Conservation (phyloP, 2,888 invertebrate genomes). For the Plebejus melissa region DNA sequence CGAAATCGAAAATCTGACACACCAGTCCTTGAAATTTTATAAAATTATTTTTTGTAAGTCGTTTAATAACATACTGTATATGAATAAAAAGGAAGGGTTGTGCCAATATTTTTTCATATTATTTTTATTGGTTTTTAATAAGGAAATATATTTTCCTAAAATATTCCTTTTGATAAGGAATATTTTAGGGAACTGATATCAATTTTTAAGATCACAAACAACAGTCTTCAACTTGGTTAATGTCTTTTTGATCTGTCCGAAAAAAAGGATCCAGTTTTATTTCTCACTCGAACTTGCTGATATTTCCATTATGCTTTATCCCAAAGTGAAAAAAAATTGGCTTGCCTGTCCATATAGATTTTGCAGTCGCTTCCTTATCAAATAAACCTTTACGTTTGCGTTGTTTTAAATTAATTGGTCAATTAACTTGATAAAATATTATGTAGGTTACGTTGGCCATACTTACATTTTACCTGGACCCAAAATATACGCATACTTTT, state of each 20-base stretch:
- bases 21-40: background rate
- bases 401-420: conserved; percentile 15
- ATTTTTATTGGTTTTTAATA: background rate
- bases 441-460: background rate
- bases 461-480: background rate
- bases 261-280: conserved; percentile 4
- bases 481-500: background rate
- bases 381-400: background rate
- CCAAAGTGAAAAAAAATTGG: background rate
- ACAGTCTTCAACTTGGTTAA: background rate
- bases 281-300: background rate
- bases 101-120: too few relatives aligned
- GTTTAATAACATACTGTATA: background rate
- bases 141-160: background rate
- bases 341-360: background rate
- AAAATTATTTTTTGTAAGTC: background rate
- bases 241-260: background rate
- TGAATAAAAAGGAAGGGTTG: too few relatives aligned
- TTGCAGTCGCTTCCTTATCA: background rate
- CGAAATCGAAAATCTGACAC: conserved; percentile 19
- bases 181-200: background rate
- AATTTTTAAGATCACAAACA: background rate
- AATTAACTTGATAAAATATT: conserved; percentile 5
- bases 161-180: too few relatives aligned
- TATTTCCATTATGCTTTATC: background rate